Evolutionary conservation across 2,888 invertebrate genomes (phyloP), one percentile per base, ranked within the genome.

Genomic region (Alentia gelatinosa): DNA sequence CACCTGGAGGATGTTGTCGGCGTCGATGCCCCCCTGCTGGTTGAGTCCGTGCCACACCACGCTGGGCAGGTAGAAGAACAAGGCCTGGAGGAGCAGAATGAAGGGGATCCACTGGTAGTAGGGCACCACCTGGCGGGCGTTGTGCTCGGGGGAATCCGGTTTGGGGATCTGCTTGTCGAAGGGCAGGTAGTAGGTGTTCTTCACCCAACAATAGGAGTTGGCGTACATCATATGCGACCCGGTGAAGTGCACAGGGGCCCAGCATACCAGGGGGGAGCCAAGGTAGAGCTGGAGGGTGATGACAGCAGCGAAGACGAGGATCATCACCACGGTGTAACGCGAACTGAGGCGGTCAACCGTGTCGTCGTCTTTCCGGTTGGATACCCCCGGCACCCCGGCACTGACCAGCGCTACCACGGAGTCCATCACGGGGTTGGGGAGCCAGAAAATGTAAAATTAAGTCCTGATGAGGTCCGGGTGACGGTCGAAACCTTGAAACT

Each of bases 21-120:
- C 90, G 79, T 92, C 92, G 39, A 92, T 50, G 23, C 92, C 92
- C 0, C 91, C 91, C 89, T 89, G 56, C 89, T 89, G 79, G 90
- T 91, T 91, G 74, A 91, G 91, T 9, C 89, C 90, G 35, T 91
- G 92, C 96, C 96, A 96, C 93, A 95, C 94, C 47, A 96, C 91
- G 93, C 95, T 39, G 19, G 95, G 95, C 15, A 95, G 93, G 91
- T 95, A 95, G 93, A 96, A 96, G 91, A 94, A 93, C 89, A 96
- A 93, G 1, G 96, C 96, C 92, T 95, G 95, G 89, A 94, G 92
- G 47, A 96, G 94, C n/a, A 95, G 93, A 92, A 95, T 95, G 92
- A 95, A 95, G 1, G 95, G 95, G 93, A 93, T 93, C 93, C 94
- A 94, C 88, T 94, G 94, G 91, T 94, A 94, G 92, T 94, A 94